Percentiles rank a stretch among this genome's conserved stretches.
Evolutionary conservation across 2,888 invertebrate species (phyloP).

Genomic region (Strigamia transsilvanica): DNA sequence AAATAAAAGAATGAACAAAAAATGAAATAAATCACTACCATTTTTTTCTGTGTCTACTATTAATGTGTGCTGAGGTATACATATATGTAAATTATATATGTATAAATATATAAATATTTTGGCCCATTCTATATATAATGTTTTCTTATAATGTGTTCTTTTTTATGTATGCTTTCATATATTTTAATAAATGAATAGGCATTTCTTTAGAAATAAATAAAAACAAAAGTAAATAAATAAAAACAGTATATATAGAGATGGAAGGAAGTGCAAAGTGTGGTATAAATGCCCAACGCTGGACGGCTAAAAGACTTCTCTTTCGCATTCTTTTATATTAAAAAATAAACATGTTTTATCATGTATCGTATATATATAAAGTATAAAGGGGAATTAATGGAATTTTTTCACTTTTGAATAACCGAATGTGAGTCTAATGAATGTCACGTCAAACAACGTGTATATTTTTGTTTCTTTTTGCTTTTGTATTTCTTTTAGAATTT

Average conservation of each 20-base stretch:
- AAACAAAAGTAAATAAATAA: slow-evolving; percentile 36
- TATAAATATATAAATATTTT: slow-evolving; percentile 51
- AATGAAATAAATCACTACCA: slow-evolving; percentile 37
- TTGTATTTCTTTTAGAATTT: not conserved
- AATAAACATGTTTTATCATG: slow-evolving; percentile 50
- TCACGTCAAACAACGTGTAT: slow-evolving; percentile 37
- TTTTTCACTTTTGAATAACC: slow-evolving; percentile 9
- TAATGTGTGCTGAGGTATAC: slow-evolving; percentile 52
- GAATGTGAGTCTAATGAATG: slow-evolving; percentile 46
- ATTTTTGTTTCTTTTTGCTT: not conserved
- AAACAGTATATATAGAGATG: slow-evolving; percentile 53
- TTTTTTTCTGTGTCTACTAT: slow-evolving; percentile 52
- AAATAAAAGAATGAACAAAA: slow-evolving; percentile 31
- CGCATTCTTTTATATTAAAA: slow-evolving; percentile 11
- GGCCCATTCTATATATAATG: slow-evolving; percentile 51
- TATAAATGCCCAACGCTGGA: slow-evolving; percentile 54
- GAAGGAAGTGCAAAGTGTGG: slow-evolving; percentile 53
- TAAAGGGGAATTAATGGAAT: slow-evolving; percentile 1
- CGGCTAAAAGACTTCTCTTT: slow-evolving; percentile 55
- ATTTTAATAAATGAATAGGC: slow-evolving; percentile 49
- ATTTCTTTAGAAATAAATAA: slow-evolving; percentile 17
- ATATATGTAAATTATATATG: slow-evolving; percentile 51
- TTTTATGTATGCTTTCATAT: slow-evolving; percentile 34
- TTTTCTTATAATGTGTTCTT: slow-evolving; percentile 32
- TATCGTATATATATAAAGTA: slow-evolving; percentile 37